These are phyloP conservation scores for Suncus etruscus DNA, from an alignment of 2,113 vertebrate species.

Conservation along the genomic window DNA sequence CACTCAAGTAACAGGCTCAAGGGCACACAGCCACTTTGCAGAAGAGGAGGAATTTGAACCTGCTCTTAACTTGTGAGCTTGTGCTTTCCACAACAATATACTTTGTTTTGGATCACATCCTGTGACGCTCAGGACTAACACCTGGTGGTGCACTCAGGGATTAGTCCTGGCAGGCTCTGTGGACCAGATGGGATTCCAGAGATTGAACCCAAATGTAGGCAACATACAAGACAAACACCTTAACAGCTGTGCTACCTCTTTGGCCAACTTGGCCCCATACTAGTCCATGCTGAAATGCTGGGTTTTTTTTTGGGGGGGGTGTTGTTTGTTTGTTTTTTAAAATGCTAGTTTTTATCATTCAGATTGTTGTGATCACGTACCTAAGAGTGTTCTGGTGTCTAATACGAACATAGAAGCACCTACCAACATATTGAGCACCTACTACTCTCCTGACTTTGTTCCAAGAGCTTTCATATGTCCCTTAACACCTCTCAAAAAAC, in stretches of 20 bases:
- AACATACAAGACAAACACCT: too few relatives aligned
- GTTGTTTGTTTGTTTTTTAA: background rate
- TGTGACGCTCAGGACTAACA: too few relatives aligned
- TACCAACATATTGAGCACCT: background rate
- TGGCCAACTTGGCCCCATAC: too few relatives aligned
- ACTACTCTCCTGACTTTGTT: background rate
- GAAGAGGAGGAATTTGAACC: constrained; percentile 2
- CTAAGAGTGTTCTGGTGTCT: background rate
- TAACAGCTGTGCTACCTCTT: background rate
- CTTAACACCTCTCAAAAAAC: background rate
- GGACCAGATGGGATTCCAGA: too few relatives aligned
- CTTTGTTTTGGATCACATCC: background rate
- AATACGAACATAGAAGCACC: background rate
- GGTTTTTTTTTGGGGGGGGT: too few relatives aligned
- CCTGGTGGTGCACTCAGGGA: too few relatives aligned
- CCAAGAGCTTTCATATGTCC: background rate
- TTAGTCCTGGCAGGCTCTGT: too few relatives aligned
- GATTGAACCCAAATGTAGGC: too few relatives aligned
- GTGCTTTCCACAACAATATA: background rate
- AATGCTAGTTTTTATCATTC: background rate
- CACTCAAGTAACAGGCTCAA: constrained; percentile 11
- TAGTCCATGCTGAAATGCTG: too few relatives aligned
- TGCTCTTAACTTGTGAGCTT: background rate
- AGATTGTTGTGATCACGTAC: background rate
- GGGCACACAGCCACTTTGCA: background rate